Conservation (phyloP, 1,140 invertebrate species). For the Aphidius ervi region DNA sequence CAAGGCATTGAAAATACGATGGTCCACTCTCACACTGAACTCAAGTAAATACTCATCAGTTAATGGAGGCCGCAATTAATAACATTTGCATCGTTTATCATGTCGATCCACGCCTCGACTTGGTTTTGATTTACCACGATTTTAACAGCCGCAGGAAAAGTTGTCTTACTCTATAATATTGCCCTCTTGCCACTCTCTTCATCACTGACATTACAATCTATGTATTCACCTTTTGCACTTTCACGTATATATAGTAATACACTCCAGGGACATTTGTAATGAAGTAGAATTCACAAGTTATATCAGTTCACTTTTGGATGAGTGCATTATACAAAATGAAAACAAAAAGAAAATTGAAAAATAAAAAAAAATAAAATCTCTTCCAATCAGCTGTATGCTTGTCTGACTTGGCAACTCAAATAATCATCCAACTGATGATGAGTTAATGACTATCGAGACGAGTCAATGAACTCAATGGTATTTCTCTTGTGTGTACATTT, state of each 20-base stretch:
- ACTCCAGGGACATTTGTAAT: constrained; percentile 12
- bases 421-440: no score
- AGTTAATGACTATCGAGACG: no score
- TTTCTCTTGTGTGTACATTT: no score
- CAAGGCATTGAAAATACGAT: no score
- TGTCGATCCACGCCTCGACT: constrained; percentile 35
- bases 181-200: constrained; percentile 21
- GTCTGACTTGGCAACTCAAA: no score
- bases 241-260: constrained; percentile 1
- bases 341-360: no score
- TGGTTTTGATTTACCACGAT: constrained; percentile 30
- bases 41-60: constrained; percentile 34
- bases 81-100: constrained; percentile 42
- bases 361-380: no score
- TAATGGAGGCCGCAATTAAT: constrained; percentile 45
- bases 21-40: no score
- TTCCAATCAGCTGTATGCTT: no score
- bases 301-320: neutral
- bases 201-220: constrained; percentile 1
- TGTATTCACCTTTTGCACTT: neutral
- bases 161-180: constrained; percentile 10
- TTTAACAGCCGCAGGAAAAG: no score
- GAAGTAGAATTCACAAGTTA: constrained; percentile 4
- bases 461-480: no score
- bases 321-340: no score